Evolutionary conservation across 37 sponge, comb jelly and placozoan species (phyloP).

Genomic region (Ephydatia muelleri): DNA sequence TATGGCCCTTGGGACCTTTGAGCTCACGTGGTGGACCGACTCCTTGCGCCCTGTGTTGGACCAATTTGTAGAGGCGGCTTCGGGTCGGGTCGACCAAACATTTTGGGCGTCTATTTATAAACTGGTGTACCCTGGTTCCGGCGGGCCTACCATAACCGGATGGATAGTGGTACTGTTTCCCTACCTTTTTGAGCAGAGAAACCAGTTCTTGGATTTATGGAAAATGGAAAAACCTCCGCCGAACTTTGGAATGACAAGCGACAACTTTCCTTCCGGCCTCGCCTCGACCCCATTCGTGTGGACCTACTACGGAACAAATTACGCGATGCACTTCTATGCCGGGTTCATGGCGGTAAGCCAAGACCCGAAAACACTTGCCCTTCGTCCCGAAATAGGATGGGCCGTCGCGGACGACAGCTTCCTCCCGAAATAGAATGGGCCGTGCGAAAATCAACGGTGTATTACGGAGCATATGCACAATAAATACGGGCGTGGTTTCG

Average conservation of each 20-base stretch:
- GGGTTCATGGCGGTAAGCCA: conserved; percentile 56
- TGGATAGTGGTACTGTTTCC: conserved; percentile 60
- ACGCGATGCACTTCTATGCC: conserved; percentile 51
- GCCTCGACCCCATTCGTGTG: conserved; percentile 40
- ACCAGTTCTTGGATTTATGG: too few relatives aligned
- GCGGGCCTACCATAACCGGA: conserved; percentile 39
- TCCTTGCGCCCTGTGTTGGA: too few relatives aligned
- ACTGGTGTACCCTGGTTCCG: neutral
- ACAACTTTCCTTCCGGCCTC: conserved; percentile 37
- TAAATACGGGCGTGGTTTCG: too few relatives aligned
- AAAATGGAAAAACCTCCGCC: too few relatives aligned
- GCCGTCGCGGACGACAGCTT: conserved; percentile 60
- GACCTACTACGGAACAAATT: conserved; percentile 1
- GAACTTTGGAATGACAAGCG: neutral
- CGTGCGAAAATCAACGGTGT: too few relatives aligned
- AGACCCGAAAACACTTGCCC: conserved; percentile 23
- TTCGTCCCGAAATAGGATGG: conserved; percentile 66
- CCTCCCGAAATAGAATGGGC: too few relatives aligned
- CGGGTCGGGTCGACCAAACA: conserved; percentile 27
- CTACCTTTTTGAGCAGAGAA: too few relatives aligned
- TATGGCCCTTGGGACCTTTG: too few relatives aligned
- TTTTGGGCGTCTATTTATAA: too few relatives aligned
- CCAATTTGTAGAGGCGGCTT: too few relatives aligned
- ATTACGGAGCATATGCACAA: too few relatives aligned
- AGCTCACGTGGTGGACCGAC: too few relatives aligned